Evolutionary conservation across 2,888 invertebrate genomes (phyloP).

Genomic region (Lasioglossum malachurum): DNA sequence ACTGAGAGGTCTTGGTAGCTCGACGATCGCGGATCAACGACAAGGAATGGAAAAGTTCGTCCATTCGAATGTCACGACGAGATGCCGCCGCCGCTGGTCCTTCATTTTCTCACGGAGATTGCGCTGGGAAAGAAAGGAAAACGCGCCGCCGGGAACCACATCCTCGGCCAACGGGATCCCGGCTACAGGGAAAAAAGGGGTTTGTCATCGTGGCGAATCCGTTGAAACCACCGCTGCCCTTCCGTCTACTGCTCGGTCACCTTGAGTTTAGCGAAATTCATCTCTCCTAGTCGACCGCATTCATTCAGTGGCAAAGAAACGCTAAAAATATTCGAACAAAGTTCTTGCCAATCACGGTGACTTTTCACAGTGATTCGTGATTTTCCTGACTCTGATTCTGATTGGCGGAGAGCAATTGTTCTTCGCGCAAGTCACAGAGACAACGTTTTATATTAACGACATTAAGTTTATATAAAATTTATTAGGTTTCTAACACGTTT

Average conservation of each 20-base stretch:
- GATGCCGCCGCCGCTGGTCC: constrained; percentile 55
- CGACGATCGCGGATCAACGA: constrained; percentile 60
- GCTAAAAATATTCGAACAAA: background rate
- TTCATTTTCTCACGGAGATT: constrained; percentile 75
- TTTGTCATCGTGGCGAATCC: constrained; percentile 31
- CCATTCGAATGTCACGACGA: constrained; percentile 38
- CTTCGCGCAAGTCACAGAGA: too few species aligned
- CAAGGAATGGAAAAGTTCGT: constrained; percentile 58
- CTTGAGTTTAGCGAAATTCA: constrained; percentile 26
- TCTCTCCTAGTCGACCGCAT: constrained; percentile 15
- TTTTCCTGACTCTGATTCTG: too few species aligned
- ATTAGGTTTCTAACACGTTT: too few species aligned
- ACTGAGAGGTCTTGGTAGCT: constrained; percentile 60
- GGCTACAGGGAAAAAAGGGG: background rate
- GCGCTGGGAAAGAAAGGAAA: constrained; percentile 46
- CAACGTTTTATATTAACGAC: too few species aligned
- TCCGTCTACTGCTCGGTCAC: background rate
- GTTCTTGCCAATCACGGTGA: too few species aligned
- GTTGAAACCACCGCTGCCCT: constrained; percentile 34
- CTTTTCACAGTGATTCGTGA: too few species aligned
- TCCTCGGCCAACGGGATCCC: constrained; percentile 19
- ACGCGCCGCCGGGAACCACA: constrained; percentile 28
- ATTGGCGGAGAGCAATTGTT: too few species aligned
- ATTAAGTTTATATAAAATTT: too few species aligned
- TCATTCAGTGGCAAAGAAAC: background rate